Evolutionary conservation across 2,113 vertebrate species (phyloP).

Genomic region (Myrmophylax atrothorax): DNA sequence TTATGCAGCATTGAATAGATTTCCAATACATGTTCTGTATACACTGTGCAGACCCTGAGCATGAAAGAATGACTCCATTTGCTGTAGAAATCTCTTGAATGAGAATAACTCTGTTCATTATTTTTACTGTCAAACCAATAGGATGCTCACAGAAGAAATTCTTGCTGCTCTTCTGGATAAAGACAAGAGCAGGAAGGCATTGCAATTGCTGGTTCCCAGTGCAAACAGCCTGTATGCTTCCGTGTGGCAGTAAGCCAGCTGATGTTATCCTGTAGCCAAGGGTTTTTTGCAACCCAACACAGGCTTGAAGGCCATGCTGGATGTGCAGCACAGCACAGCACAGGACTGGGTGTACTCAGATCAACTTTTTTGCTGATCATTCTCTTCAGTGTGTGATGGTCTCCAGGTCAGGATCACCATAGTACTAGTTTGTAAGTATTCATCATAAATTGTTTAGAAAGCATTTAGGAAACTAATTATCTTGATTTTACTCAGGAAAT

Average conservation of each 20-base stretch:
- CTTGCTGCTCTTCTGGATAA: not conserved
- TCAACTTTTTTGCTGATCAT: not conserved
- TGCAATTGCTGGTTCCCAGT: not conserved
- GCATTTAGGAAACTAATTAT: not conserved
- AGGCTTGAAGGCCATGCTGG: fast-evolving
- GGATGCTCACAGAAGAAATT: not conserved
- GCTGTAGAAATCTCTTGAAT: not conserved
- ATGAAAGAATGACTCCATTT: not conserved
- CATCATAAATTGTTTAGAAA: not conserved
- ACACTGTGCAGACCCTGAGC: fast-evolving
- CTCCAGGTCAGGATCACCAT: not conserved
- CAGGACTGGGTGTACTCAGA: not conserved
- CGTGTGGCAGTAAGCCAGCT: not conserved
- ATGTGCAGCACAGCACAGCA: fast-evolving
- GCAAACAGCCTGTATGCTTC: not conserved
- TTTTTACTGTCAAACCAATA: not conserved
- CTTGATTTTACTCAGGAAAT: not conserved
- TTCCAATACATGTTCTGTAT: fast-evolving
- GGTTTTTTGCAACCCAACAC: not conserved
- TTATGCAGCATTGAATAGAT: not conserved
- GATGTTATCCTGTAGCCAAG: not conserved
- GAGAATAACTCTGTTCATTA: not conserved
- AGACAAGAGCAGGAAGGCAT: not conserved
- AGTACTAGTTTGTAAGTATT: not conserved
- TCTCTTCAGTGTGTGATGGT: not conserved